Conservation (phyloP, 64 coral and sea anemone species). For the Pachyseris speciosa region DNA sequence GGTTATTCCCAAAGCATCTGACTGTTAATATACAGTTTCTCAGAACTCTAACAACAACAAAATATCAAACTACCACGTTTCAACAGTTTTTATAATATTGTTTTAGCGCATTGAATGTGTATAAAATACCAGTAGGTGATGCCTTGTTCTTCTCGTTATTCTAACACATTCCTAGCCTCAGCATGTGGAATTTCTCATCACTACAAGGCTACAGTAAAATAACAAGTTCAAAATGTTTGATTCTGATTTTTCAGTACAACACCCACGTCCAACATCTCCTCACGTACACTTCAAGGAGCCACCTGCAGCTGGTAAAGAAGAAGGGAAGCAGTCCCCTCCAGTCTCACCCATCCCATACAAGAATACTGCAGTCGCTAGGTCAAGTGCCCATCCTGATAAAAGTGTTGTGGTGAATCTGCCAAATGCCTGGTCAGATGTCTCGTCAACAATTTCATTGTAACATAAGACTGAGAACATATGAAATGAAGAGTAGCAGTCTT, state of each 20-base stretch:
- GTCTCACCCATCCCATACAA: slow-evolving; percentile 60
- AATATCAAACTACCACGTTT: no score
- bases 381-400: slow-evolving; percentile 3
- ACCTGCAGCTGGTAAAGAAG: not conserved
- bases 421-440: slow-evolving; percentile 70
- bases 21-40: no score
- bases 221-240: not conserved
- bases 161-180: no score
- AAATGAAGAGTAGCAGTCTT: no score
- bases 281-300: slow-evolving; percentile 64
- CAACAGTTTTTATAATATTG: no score
- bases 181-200: not conserved
- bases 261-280: slow-evolving; percentile 22
- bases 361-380: not conserved
- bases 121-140: no score
- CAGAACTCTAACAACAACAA: no score
- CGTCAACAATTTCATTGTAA: slow-evolving; percentile 60
- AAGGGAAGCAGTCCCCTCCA: slow-evolving; percentile 13
- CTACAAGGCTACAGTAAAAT: not conserved
- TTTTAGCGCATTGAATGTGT: no score
- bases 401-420: slow-evolving; percentile 66
- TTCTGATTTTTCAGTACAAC: slow-evolving; percentile 13
- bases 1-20: no score
- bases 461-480: not conserved
- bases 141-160: no score